Evolutionary conservation across 2,113 vertebrate genomes (phyloP).

Genomic region (Onychorhynchus coronatus): DNA sequence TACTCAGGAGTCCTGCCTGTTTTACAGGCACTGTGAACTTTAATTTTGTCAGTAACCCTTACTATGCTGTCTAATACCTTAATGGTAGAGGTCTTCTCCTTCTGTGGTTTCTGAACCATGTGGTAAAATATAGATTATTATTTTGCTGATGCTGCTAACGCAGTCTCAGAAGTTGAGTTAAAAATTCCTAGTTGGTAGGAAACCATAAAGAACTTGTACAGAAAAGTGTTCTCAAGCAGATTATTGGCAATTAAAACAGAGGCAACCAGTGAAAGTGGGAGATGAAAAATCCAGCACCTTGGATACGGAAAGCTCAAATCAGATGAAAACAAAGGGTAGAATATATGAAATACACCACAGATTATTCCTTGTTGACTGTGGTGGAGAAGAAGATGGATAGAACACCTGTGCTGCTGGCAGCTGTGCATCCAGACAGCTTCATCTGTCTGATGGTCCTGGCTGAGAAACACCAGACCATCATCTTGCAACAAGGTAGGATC

Average conservation of each 20-base stretch:
- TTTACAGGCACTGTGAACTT: background rate
- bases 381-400: background rate
- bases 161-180: background rate
- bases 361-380: background rate
- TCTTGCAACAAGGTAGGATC: background rate
- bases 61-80: background rate
- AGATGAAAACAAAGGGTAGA: background rate
- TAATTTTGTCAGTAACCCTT: background rate
- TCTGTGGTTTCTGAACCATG: background rate
- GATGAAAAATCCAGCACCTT: background rate
- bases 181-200: background rate
- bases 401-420: background rate
- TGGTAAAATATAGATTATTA: background rate
- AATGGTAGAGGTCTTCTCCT: background rate
- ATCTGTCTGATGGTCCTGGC: background rate
- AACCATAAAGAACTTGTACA: background rate
- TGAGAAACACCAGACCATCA: background rate
- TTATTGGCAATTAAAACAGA: background rate
- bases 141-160: background rate
- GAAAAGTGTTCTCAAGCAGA: background rate
- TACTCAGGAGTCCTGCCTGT: background rate
- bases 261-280: background rate
- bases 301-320: background rate
- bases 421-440: background rate
- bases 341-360: rapidly evolving